Conservation (phyloP, 2,888 invertebrate genomes). For the Trichogramma dendrolimi region DNA sequence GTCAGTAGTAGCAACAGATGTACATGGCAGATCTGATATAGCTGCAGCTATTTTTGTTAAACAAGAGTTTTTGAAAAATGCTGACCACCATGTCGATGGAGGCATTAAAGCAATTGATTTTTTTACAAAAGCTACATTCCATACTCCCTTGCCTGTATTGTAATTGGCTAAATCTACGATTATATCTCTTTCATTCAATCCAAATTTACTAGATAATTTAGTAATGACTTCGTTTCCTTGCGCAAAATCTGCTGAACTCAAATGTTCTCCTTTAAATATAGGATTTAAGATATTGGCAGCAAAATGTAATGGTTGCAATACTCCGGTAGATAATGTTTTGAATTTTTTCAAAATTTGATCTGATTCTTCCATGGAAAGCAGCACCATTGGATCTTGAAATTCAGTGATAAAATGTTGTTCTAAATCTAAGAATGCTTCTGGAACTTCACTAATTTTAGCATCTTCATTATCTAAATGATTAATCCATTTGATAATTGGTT, state of each 20-base stretch:
- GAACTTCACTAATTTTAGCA: conserved; percentile 31
- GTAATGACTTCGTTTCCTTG: conserved; percentile 31
- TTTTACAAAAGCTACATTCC: conserved; percentile 28
- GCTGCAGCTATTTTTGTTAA: conserved; percentile 28
- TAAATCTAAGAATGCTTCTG: conserved; percentile 31
- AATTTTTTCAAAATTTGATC: conserved; percentile 28
- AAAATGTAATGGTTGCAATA: conserved; percentile 32
- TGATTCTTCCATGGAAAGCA: conserved; percentile 26
- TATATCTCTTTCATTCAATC: conserved; percentile 26
- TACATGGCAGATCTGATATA: conserved; percentile 27
- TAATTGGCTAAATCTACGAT: conserved; percentile 28
- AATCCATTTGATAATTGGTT: conserved; percentile 30
- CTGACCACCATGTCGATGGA: conserved; percentile 29
- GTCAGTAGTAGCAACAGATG: conserved; percentile 24
- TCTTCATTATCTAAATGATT: conserved; percentile 29
- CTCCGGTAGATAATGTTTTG: conserved; percentile 26
- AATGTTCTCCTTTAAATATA: conserved; percentile 29
- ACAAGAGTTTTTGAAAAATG: conserved; percentile 27
- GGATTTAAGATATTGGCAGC: conserved; percentile 36
- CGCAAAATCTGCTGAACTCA: conserved; percentile 26
- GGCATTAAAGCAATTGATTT: conserved; percentile 26
- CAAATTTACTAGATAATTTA: conserved; percentile 27
- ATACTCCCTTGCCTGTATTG: conserved; percentile 26
- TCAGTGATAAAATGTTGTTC: conserved; percentile 30
- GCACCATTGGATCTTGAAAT: conserved; percentile 25